Conservation (phyloP, 2,888 invertebrate genomes). For the Beris morrisii region DNA sequence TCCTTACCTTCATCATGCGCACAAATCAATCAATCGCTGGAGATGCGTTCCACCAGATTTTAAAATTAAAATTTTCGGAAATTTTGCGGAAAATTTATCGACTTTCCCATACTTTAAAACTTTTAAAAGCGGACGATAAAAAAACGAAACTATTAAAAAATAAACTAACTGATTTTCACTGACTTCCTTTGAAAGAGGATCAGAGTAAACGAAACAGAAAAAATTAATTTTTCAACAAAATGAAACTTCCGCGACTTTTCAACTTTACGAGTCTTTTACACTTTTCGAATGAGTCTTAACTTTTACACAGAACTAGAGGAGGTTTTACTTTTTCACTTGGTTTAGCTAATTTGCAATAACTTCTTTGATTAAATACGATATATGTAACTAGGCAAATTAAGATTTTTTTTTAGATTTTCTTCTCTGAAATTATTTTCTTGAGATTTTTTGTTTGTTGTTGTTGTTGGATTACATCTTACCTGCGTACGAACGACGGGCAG, state of each 20-base stretch:
- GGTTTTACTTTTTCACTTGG: not conserved
- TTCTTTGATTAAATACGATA: constrained; percentile 21
- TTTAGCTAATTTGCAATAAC: constrained; percentile 25
- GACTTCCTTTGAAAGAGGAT: constrained; percentile 6
- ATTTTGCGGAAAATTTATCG: constrained; percentile 26
- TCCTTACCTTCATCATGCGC: constrained; percentile 37
- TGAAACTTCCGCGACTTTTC: constrained; percentile 15
- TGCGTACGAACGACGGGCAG: constrained; percentile 34
- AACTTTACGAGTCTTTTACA: constrained; percentile 25
- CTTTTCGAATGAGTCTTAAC: constrained; percentile 24
- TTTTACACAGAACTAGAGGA: constrained; percentile 16
- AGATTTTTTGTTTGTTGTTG: constrained; percentile 28
- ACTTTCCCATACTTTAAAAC: constrained; percentile 16
- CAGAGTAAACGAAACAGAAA: constrained; percentile 8
- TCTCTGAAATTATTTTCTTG: constrained; percentile 24
- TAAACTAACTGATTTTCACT: constrained; percentile 22
- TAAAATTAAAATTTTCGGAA: constrained; percentile 1
- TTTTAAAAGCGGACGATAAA: constrained; percentile 22
- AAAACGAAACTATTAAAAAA: constrained; percentile 25
- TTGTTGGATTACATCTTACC: constrained; percentile 36
- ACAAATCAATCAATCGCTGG: constrained; percentile 31
- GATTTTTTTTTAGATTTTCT: constrained; percentile 8
- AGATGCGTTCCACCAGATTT: constrained; percentile 35
- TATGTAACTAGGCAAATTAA: constrained; percentile 8
- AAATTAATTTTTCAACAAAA: not conserved